These are phyloP conservation scores for Ischnus inquisitorius DNA, from an alignment of 2,888 invertebrate genomes.

Conservation along the genomic window DNA sequence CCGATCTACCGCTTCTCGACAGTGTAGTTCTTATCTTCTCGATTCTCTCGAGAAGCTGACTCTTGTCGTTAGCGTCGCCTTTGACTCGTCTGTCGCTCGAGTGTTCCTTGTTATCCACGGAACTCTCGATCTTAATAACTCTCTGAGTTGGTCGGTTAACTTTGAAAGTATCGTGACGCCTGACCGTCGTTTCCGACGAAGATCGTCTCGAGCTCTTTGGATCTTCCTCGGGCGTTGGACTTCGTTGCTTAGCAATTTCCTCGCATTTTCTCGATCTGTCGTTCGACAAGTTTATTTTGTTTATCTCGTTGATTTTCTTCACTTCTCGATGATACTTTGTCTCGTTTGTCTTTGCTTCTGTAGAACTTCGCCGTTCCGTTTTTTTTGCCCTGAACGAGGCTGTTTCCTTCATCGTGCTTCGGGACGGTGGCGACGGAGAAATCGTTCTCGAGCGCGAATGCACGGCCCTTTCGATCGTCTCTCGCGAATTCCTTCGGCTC, in stretches of 20 bases:
- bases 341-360: slow-evolving; percentile 10
- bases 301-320: slow-evolving; percentile 50
- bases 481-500: slow-evolving; percentile 17
- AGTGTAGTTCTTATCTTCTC: slow-evolving; percentile 57
- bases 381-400: slow-evolving; percentile 41
- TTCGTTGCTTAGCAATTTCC: neutral
- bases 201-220: slow-evolving; percentile 49
- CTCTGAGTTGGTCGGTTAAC: slow-evolving; percentile 28
- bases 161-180: slow-evolving; percentile 52
- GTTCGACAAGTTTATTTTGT: slow-evolving; percentile 64
- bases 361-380: slow-evolving; percentile 28
- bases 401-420: slow-evolving; percentile 29
- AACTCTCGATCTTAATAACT: slow-evolving; percentile 22
- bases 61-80: slow-evolving; percentile 52
- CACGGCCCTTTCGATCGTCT: neutral
- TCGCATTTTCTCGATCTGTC: slow-evolving; percentile 41
- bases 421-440: slow-evolving; percentile 39
- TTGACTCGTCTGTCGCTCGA: slow-evolving; percentile 17
- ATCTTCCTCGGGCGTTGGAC: neutral
- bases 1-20: slow-evolving; percentile 57
- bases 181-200: slow-evolving; percentile 47
- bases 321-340: slow-evolving; percentile 10
- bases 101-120: neutral
- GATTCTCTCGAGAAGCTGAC: slow-evolving; percentile 56
- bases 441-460: slow-evolving; percentile 47